Base-by-base conservation (phyloP, 1,140 invertebrate genomes). In the Eubasilissa regina region DNA sequence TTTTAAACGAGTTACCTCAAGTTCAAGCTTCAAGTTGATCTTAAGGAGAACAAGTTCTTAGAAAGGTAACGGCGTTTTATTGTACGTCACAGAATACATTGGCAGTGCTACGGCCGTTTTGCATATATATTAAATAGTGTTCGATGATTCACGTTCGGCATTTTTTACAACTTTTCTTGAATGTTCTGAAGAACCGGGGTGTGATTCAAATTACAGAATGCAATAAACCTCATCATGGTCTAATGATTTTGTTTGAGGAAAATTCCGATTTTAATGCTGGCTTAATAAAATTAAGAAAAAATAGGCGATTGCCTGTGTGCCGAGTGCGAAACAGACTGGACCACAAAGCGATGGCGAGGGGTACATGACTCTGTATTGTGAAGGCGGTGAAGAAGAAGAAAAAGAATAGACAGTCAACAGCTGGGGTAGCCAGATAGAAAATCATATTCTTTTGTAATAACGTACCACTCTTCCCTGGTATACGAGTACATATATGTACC, bases 51-150 rank as follows among this genome's bases (percentile, higher is more conserved):
- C 55, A 58, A 19, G 15, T 58, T 58, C 55, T 21, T n/a, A 15
- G 55, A 58, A 58, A 58, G 55, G 55, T 58, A 58, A 58, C 55
- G 55, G 55, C 21, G 15, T 21, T 15, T 58, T 8, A 58, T 15
- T 21, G 17, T 11, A 19, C 55, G 55, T 58, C 55, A 58, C 15
- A 58, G 55, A 58, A 11, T 58, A 15, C 21, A 19, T 56, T 15
- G 53, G n/a, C 15, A 0, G 17, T 11, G 17, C 11, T 15, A 21
- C 11, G 17, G 12, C 3, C 15, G 21, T 58, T 58, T 58, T 58
- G 55, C 17, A 58, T 58, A 0, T 58, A 1, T 35, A 35, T 35
- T 11, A 58, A 58, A 58, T 13, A 10, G 55, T 58, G 55, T 58
- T 21, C 17, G 12, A 58, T 58, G 55, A 58, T 58, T 58, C 55